Base-by-base conservation (phyloP, 1,140 invertebrate species). In the Calycopis cecrops region DNA sequence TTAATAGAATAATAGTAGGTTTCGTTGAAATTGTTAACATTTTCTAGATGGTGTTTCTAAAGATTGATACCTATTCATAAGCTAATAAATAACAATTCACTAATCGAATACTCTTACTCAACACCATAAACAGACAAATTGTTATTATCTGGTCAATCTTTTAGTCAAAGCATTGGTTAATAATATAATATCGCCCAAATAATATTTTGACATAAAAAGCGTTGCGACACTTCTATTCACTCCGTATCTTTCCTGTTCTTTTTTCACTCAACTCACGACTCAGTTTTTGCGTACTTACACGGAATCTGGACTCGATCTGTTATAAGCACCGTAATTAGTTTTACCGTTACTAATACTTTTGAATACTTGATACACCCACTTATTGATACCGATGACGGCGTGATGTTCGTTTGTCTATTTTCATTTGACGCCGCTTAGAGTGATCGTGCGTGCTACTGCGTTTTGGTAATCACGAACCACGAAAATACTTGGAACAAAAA, bases 281-380 rank as follows among this genome's bases (percentile, higher is more conserved):
- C 53, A 51, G 72, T 77, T 82, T 82, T 85, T 82, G 68, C 67
- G 60, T 67, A 66, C 74, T 68, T 70, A 63, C 62, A 67, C 60
- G 65, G 66, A 67, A 70, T 59, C 83, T 78, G 79, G 82, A 72
- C 51, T 67, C 75, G 66, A 84, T 79, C 79, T 70, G 74, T 74
- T 76, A 78, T 72, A 62, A 69, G 75, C 68, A 67, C 62, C 71
- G 68, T 86, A 83, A 84, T 86, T 86, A 84, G 63, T 65, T 85
- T 73, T 86, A 79, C 83, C 76, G 80, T 84, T 85, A 75, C 60
- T 60, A 59, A 62, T 67, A 77, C 79, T 67, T 76, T 79, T 76
- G 74, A 63, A 74, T 76, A 74, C 78, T 74, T 65, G 69, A 78
- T 75, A 62, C 67, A 64, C 69, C 65, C 63, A 50, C 51, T 69